These are phyloP conservation scores for Urocolius indicus DNA, from an alignment of 2,113 vertebrate genomes.

Conservation along the genomic window DNA sequence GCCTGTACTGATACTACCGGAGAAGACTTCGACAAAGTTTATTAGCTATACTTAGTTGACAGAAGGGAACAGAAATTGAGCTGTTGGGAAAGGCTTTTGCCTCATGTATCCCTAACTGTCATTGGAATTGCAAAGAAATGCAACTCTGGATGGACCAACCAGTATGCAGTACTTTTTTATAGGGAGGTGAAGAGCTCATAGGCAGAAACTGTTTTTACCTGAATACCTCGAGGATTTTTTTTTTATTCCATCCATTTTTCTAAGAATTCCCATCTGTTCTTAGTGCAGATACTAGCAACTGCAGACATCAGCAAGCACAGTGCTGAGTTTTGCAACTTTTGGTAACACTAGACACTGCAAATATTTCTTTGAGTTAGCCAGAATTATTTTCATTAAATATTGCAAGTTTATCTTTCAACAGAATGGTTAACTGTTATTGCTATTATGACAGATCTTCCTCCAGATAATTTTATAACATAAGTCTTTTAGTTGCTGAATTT, in stretches of 20 bases:
- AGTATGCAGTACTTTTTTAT: neutral
- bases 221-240: neutral
- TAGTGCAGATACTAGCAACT: neutral
- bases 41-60: neutral
- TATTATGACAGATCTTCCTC: neutral
- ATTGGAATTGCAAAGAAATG: neutral
- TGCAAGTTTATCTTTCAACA: neutral
- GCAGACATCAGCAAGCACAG: neutral
- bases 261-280: neutral
- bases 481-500: neutral
- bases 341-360: neutral
- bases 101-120: accelerated
- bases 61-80: neutral
- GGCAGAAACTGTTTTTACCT: neutral
- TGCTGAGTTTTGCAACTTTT: neutral
- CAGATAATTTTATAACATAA: neutral
- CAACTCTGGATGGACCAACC: neutral
- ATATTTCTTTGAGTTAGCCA: neutral
- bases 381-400: neutral
- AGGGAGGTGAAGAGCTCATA: neutral
- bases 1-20: neutral
- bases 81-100: neutral
- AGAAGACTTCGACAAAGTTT: neutral
- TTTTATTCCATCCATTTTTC: neutral
- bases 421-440: neutral